phyloP scores from a whole-genome alignment of 2,888 invertebrate species.

The Junonia oenone region DNA sequence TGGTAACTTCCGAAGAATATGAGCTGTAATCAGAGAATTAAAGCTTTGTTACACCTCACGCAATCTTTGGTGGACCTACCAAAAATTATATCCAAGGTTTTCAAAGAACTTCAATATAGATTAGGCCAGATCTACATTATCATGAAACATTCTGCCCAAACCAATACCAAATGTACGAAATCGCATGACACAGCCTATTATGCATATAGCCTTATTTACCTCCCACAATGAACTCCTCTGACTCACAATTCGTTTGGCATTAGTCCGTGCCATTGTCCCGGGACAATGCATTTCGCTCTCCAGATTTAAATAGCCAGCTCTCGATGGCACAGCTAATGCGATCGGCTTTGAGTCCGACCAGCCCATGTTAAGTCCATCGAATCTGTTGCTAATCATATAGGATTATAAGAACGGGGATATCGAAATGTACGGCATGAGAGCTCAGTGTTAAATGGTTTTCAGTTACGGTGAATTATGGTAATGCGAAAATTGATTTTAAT shows the following conservation, averaged over 20 bases:
- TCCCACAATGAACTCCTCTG: constrained; percentile 67
- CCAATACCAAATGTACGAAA: not conserved
- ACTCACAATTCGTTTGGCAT: constrained; percentile 68
- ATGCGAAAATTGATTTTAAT: not conserved
- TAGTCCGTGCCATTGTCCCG: constrained; percentile 54
- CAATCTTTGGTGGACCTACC: too few relatives aligned
- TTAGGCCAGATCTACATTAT: too few relatives aligned
- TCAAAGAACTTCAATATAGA: too few relatives aligned
- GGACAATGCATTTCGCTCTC: constrained; percentile 50
- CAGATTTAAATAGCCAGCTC: constrained; percentile 51
- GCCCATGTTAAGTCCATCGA: not conserved
- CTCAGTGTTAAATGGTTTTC: not conserved
- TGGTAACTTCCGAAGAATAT: too few relatives aligned
- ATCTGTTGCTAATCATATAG: not conserved
- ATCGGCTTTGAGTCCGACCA: constrained; percentile 25
- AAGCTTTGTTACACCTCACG: too few relatives aligned
- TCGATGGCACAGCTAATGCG: constrained; percentile 45
- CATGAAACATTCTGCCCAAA: not conserved
- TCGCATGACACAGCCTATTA: constrained; percentile 34
- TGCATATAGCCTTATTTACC: constrained; percentile 69
- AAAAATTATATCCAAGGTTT: too few relatives aligned
- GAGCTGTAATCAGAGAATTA: too few relatives aligned
- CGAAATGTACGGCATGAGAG: not conserved
- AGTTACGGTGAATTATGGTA: not conserved
- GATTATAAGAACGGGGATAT: not conserved